phyloP scores from a whole-genome alignment of 1,140 invertebrate genomes.

The Laodelphax striatellus region DNA sequence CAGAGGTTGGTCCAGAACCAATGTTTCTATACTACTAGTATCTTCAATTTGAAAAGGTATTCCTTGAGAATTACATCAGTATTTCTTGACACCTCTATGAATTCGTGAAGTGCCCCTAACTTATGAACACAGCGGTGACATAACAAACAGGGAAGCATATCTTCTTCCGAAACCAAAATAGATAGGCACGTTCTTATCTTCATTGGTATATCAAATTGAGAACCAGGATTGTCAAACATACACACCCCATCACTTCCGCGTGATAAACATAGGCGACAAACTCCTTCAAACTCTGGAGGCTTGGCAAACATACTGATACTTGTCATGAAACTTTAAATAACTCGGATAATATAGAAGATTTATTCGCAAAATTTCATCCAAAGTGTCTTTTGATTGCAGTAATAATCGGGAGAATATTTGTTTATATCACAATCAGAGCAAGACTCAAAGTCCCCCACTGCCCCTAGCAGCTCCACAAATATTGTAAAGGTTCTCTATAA shows the following conservation, averaged over 20 bases:
- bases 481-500: no score
- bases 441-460: neutral
- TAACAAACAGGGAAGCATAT: constrained; percentile 35
- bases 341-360: constrained; percentile 7
- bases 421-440: constrained; percentile 13
- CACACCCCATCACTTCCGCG: constrained; percentile 49
- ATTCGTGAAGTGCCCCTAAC: constrained; percentile 36
- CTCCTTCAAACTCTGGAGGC: constrained; percentile 54
- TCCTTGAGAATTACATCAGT: constrained; percentile 39
- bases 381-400: neutral
- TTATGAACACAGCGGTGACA: constrained; percentile 38
- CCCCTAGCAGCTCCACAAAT: neutral
- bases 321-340: neutral
- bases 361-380: constrained; percentile 6
- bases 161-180: constrained; percentile 30
- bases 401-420: constrained; percentile 11
- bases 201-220: constrained; percentile 43
- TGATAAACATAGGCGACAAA: constrained; percentile 54
- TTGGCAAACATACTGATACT: constrained; percentile 42
- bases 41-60: constrained; percentile 37
- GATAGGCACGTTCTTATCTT: constrained; percentile 37
- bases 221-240: constrained; percentile 51
- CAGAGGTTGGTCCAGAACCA: no score
- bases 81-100: constrained; percentile 37
- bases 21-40: no score